These are phyloP conservation scores for Pseudachorutes palmiensis DNA, from an alignment of 1,140 invertebrate species.

Conservation along the genomic window DNA sequence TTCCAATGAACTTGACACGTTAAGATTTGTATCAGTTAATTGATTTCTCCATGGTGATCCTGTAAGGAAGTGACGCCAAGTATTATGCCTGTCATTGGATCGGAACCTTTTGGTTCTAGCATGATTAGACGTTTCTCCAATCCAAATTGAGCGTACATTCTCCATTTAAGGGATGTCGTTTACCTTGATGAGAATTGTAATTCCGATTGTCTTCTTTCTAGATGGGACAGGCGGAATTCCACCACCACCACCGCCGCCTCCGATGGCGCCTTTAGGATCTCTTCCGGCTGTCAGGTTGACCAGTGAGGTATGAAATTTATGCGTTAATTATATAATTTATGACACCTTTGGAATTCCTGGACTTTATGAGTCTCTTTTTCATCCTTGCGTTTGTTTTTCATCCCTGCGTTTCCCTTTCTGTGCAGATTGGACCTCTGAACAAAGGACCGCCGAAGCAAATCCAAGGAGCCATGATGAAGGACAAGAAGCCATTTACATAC, in stretches of 20 bases:
- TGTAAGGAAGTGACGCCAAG: not conserved
- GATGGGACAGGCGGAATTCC: constrained; percentile 17
- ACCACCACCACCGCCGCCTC: constrained; percentile 49
- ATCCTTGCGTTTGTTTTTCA: not conserved
- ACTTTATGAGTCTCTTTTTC: not conserved
- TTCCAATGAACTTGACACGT: too few relatives aligned
- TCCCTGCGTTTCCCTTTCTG: not conserved
- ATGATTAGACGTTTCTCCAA: not conserved
- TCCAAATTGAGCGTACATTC: not conserved
- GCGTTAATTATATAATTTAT: too few relatives aligned
- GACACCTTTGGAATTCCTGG: too few relatives aligned
- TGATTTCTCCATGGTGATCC: not conserved
- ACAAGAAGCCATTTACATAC: constrained; percentile 92
- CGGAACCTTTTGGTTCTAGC: not conserved
- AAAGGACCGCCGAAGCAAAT: constrained; percentile 68
- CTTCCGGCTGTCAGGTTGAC: constrained; percentile 49
- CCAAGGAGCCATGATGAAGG: constrained; percentile 88
- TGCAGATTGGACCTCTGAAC: constrained; percentile 32
- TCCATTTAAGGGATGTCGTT: not conserved
- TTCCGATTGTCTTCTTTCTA: not conserved
- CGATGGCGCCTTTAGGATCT: constrained; percentile 41
- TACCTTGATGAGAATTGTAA: not conserved
- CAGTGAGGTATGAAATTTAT: constrained; percentile 45
- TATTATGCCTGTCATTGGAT: not conserved
- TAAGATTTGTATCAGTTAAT: not conserved